Evolutionary conservation across 2,113 vertebrate species (phyloP).

Genomic region (Corythornis vintsioides): DNA sequence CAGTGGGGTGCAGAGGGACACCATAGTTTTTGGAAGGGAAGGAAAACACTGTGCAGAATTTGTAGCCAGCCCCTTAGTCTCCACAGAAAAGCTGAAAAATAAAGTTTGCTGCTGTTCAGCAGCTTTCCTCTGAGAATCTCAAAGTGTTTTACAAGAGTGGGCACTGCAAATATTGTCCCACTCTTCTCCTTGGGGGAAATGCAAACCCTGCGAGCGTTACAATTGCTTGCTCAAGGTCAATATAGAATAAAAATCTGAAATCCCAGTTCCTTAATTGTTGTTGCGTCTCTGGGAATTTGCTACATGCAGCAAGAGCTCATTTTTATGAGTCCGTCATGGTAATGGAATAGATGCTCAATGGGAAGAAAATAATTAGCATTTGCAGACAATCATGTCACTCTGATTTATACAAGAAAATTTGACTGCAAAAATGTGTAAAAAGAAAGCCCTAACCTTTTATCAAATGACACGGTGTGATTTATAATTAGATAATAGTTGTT

Average conservation of each 20-base stretch:
- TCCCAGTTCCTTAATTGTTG: background rate
- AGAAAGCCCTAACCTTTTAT: slow-evolving; percentile 69
- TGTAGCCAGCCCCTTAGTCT: background rate
- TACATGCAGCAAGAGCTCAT: background rate
- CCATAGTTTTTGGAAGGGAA: background rate
- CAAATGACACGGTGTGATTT: slow-evolving; percentile 75
- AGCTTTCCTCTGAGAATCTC: background rate
- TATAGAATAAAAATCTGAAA: slow-evolving; percentile 6
- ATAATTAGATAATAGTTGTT: slow-evolving; percentile 80
- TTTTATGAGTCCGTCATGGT: background rate
- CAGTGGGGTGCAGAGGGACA: background rate
- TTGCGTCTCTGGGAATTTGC: background rate
- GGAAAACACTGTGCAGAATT: background rate
- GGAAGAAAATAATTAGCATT: slow-evolving; percentile 58
- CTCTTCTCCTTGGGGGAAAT: background rate
- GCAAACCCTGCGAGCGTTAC: background rate
- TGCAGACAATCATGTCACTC: slow-evolving; percentile 39
- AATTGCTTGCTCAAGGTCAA: slow-evolving; percentile 32
- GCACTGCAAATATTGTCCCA: background rate
- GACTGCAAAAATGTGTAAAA: slow-evolving; percentile 44
- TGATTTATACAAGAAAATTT: slow-evolving; percentile 49
- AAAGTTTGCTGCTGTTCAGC: background rate
- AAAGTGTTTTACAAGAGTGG: background rate
- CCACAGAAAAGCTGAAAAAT: accelerated
- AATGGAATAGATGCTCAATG: slow-evolving; percentile 26